These are phyloP conservation scores for Darevskia mixta DNA, from an alignment of 2,797 vertebrate genomes.

Conservation along the genomic window DNA sequence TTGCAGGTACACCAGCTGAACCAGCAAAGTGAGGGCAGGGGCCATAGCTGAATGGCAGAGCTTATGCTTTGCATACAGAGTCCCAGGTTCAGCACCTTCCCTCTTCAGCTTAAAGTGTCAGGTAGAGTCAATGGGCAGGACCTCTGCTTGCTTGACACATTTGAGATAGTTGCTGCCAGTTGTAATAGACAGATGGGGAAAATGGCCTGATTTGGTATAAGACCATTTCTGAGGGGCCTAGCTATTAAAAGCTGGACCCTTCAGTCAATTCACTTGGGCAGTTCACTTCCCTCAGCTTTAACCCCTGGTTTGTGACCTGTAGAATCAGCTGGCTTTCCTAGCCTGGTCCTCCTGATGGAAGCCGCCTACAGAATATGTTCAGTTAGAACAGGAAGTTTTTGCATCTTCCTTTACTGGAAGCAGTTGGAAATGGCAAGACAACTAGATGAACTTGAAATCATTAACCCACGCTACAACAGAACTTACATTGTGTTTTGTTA, in stretches of 20 bases:
- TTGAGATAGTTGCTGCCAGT: background rate
- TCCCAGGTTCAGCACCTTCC: background rate
- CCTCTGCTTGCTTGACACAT: background rate
- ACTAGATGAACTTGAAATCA: no score
- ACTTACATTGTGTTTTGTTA: constrained; percentile 35
- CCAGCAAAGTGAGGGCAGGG: constrained; percentile 37
- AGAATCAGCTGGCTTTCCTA: constrained; percentile 2
- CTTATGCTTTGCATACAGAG: no score
- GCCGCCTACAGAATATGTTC: constrained; percentile 10
- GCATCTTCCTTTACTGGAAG: constrained; percentile 55
- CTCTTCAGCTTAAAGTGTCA: background rate
- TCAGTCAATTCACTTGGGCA: constrained; percentile 51
- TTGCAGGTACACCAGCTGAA: constrained; percentile 69
- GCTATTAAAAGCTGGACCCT: constrained; percentile 43
- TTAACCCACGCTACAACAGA: no score
- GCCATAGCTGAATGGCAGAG: background rate
- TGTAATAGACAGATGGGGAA: constrained; percentile 40
- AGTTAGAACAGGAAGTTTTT: constrained; percentile 54
- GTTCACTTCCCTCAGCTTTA: constrained; percentile 48
- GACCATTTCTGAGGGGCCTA: constrained; percentile 3
- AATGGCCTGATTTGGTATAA: constrained; percentile 22
- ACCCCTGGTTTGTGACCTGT: constrained; percentile 40
- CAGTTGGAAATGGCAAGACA: constrained; percentile 21
- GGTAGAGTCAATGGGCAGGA: background rate
- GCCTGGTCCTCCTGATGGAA: background rate